phyloP scores from a whole-genome alignment of 2,797 vertebrate species.

The Loris lydekkerianus region DNA sequence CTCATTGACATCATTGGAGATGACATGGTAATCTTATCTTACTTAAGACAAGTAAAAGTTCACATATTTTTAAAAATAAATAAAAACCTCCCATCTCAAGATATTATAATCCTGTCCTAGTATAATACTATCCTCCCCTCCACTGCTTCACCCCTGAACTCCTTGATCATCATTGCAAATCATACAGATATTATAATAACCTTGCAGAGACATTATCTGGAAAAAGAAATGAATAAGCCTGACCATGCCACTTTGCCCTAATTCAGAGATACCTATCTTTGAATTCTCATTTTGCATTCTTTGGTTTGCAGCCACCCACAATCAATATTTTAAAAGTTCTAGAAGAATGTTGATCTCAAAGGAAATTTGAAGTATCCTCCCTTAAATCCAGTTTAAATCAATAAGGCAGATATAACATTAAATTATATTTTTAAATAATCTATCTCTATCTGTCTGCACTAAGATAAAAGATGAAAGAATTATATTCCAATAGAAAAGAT shows the following conservation, averaged over 20 bases:
- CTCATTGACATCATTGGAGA: not conserved
- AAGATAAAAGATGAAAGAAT: not conserved
- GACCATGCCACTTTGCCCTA: not conserved
- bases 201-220: not conserved
- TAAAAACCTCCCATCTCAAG: not conserved
- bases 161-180: not conserved
- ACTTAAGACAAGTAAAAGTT: not conserved
- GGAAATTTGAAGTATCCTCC: not conserved
- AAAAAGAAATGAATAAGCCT: not conserved
- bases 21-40: not conserved
- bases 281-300: not conserved
- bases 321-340: not conserved
- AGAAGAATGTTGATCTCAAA: not conserved
- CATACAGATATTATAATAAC: not conserved
- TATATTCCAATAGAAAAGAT: not conserved
- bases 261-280: not conserved
- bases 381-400: not conserved
- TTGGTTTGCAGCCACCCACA: not conserved
- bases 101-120: not conserved
- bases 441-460: not conserved
- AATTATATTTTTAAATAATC: not conserved
- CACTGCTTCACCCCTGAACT: not conserved
- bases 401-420: not conserved
- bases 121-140: not conserved
- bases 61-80: not conserved